Evolutionary conservation across 2,888 invertebrate species (phyloP), one percentile per base, ranked within the genome.

Genomic region (Portevinia maculata): DNA sequence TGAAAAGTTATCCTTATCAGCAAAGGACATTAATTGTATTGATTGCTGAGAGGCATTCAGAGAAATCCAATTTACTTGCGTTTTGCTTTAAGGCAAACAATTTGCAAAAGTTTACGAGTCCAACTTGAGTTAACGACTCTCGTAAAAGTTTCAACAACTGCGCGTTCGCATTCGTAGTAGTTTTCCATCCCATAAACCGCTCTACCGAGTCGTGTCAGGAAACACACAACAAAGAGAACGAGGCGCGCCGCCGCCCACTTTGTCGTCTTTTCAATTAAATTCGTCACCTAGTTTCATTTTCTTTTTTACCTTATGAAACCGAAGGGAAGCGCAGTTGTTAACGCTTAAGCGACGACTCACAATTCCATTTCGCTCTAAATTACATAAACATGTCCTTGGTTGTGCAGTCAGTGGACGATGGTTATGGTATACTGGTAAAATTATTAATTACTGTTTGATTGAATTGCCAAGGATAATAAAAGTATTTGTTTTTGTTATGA

Each of bases 381-480:
- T 39, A n/a, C n/a, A n/a, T n/a, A n/a, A n/a, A n/a, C 15, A 39
- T 34, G 62, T 21, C 15, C 32, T 9, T 34, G 24, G 24, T 5
- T 2, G 3, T 24, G 2, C 5, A 3, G 24, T 2, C 52, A 15
- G 34, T 30, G 19, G 21, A 15, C 28, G 13, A 11, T 4, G 13
- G 48, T 13, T 13, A 50, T 30, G 59, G 30, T 15, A 19, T 28
- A 41, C 37, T 44, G 57, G 24, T 70, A 48, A 34, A 79, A 59
- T 46, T 73, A 59, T 65, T 79, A 73, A 79, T 65, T 73, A 65
- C 62, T 37, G 39, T 52, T 73, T 79, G 65, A 65, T 79, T 65
- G 65, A 71, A 71, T 46, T 65, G 46, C 65, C 64, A 65, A 65
- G 15, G 59, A 52, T 37, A 32, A 28, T 60, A 53, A 65, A 71